Evolutionary conservation across 2,113 vertebrate species (phyloP).

Genomic region (Mormoops blainvillei): DNA sequence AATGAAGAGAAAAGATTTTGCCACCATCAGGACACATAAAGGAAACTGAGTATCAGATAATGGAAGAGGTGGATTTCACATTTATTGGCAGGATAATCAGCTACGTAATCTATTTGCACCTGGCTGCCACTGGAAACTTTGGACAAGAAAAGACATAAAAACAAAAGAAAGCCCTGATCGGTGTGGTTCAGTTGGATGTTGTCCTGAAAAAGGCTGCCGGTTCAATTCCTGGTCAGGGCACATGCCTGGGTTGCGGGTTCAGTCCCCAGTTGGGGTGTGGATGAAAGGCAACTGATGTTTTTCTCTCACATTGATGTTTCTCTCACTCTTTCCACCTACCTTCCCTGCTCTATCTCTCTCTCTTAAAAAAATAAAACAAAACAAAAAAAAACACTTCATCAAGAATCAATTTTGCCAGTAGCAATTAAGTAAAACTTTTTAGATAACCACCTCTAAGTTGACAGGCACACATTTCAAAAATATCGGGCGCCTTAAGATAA

Average conservation of each 20-base stretch:
- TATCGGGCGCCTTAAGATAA: background rate
- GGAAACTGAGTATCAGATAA: background rate
- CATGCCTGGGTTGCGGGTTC: no score
- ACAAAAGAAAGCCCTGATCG: background rate
- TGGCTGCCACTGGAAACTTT: background rate
- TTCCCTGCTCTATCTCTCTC: no score
- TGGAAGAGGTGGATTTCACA: background rate
- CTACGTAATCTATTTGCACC: background rate
- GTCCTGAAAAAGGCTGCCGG: no score
- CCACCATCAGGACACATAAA: background rate
- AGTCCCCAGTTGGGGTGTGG: no score
- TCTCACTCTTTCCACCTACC: no score
- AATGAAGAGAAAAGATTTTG: background rate
- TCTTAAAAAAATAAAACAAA: no score
- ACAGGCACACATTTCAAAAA: background rate
- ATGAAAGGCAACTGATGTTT: no score
- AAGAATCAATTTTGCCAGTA: conserved; percentile 5
- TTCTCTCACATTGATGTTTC: no score
- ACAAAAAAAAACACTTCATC: background rate
- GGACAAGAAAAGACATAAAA: background rate
- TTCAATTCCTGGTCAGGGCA: no score
- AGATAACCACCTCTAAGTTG: conserved; percentile 15
- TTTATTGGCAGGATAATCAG: background rate
- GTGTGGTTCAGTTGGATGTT: no score
- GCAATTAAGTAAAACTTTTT: background rate